Evolutionary conservation across 2,113 vertebrate species (phyloP), one percentile per base, ranked within the genome.

Genomic region (Deroptyus accipitrinus): DNA sequence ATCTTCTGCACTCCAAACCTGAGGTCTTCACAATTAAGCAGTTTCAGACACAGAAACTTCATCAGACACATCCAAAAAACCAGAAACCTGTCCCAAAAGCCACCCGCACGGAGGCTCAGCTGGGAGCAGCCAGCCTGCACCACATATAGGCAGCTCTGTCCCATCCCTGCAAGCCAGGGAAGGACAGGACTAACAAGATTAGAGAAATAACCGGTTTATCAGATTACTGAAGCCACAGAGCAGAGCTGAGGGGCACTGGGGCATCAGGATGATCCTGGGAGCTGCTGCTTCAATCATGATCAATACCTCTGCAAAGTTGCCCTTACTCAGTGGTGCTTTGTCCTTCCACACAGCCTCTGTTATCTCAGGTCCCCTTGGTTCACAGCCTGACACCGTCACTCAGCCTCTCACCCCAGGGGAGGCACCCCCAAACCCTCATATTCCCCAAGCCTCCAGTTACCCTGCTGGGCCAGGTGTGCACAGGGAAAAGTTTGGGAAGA

Each of bases 31-130:
- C 52, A 59, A 57, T 51, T 75, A 23, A 63, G 69, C n/a, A 70
- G 3, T 49, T 93, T 51, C 39, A 13, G 86, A 62, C 20, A 69
- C 52, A 25, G 68, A 66, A 52, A 10, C 39, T 78, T 89, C 30
- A 68, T 17, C 44, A 70, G 44, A 19, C 19, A 68, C 6, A 10
- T 52, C 22, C 24, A 46, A 51, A 80, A 77, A 79, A n/a, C 1
- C 78, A 79, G 74, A 67, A 84, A 39, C 8, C 30, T 69, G 59
- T 37, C 75, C 44, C 67, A 18, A 80, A 76, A 86, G 31, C 39
- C 67, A 48, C 72, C 27, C 13, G 1, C 30, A 2, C 4, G 0
- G 0, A 51, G 51, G 7, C 9, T 11, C 0, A 13, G 39, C 18
- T 33, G 42, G 31, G 6, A 86, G 33, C 55, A 78, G 78, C 51